Conservation (phyloP, 2,113 vertebrate genomes). For the Sakesphorus luctuosus region DNA sequence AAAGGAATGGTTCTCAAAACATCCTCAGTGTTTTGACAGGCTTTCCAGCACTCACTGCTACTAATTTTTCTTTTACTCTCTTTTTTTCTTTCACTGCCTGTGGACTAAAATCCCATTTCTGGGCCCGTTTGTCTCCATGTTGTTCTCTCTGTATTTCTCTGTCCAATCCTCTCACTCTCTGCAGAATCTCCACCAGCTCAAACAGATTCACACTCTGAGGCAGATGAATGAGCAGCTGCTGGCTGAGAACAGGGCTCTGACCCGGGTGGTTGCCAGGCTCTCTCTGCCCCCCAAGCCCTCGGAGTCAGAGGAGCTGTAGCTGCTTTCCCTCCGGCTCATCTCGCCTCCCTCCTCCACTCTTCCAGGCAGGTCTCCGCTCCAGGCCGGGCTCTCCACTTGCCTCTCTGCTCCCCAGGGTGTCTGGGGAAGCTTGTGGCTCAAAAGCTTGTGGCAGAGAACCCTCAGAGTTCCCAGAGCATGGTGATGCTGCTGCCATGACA, state of each 20-base stretch:
- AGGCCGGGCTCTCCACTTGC: neutral
- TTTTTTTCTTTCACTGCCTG: constrained; percentile 21
- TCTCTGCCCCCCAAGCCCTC: constrained; percentile 84
- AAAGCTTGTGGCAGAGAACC: neutral
- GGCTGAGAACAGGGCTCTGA: constrained; percentile 94
- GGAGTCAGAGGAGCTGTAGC: constrained; percentile 91
- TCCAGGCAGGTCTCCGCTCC: constrained; percentile 75
- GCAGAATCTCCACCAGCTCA: constrained; percentile 91
- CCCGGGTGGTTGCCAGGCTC: constrained; percentile 88
- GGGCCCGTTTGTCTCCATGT: constrained; percentile 59
- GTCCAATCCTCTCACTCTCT: constrained; percentile 76
- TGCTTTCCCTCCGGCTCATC: constrained; percentile 71
- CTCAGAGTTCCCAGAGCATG: neutral
- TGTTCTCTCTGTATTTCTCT: constrained; percentile 70
- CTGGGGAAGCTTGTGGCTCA: neutral
- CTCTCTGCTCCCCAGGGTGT: neutral
- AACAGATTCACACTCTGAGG: constrained; percentile 89
- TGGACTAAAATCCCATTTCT: constrained; percentile 63
- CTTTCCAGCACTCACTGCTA: constrained; percentile 13
- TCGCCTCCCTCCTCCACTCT: constrained; percentile 72
- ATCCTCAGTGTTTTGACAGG: neutral
- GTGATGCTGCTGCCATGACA: neutral
- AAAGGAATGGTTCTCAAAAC: neutral
- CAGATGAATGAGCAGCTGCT: constrained; percentile 89
- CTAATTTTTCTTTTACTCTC: constrained; percentile 25